Evolutionary conservation across 2,888 invertebrate species (phyloP).

Genomic region (Subacronicta megacephala): DNA sequence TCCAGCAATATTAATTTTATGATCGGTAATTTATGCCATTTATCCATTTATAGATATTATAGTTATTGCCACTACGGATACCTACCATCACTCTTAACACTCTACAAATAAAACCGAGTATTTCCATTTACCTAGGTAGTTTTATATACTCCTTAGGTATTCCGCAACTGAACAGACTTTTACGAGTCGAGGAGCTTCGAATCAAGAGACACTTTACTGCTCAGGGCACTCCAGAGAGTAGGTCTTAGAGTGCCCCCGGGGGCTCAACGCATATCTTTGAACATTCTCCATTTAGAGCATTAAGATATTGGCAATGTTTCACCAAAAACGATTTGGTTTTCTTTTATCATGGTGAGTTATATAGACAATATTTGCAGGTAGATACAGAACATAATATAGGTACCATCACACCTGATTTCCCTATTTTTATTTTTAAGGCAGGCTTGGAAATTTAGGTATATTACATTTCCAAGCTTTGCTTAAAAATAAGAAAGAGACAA

Average conservation of each 20-base stretch:
- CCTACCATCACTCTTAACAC: too few relatives aligned
- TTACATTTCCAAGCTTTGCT: too few relatives aligned
- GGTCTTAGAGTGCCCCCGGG: conserved; percentile 57
- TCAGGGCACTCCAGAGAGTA: conserved; percentile 72
- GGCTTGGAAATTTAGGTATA: too few relatives aligned
- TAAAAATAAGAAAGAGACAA: too few relatives aligned
- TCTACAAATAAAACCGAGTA: conserved; percentile 38
- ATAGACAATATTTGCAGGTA: too few relatives aligned
- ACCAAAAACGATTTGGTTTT: conserved; percentile 14
- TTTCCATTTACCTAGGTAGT: conserved; percentile 59
- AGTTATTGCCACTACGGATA: too few relatives aligned
- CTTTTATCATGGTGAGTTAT: not conserved
- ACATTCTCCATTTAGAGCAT: conserved; percentile 53
- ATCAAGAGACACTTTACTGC: conserved; percentile 74
- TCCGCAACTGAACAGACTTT: conserved; percentile 65
- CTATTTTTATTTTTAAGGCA: too few relatives aligned
- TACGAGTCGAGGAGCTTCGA: conserved; percentile 69
- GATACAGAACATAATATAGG: too few relatives aligned
- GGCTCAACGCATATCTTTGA: conserved; percentile 54
- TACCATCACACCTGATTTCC: too few relatives aligned
- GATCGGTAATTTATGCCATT: too few relatives aligned
- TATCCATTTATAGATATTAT: too few relatives aligned
- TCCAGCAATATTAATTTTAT: too few relatives aligned
- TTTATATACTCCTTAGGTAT: conserved; percentile 54
- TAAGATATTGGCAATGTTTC: conserved; percentile 43